A percentile compares a stretch with the other conserved stretches of the same genome.
Conservation (phyloP, 2,797 vertebrate genomes). For the Enteromius radiatus region DNA sequence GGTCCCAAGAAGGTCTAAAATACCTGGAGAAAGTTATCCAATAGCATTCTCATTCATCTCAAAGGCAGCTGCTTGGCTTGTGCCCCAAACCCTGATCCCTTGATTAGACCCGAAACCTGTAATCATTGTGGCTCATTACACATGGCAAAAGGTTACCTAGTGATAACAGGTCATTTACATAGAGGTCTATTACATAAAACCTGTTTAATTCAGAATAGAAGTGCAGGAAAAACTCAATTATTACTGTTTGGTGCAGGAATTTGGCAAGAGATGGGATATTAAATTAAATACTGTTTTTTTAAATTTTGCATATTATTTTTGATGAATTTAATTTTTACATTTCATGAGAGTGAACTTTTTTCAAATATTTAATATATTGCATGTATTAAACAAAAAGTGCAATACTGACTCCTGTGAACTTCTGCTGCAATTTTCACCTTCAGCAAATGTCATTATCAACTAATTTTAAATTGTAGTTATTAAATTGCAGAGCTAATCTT, state of each 20-base stretch:
- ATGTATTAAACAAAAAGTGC: not conserved
- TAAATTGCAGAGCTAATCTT: not conserved
- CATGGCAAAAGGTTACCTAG: not conserved
- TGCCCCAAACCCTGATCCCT: not conserved
- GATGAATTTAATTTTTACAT: not conserved
- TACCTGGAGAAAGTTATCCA: constrained; percentile 15
- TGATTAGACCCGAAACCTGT: not conserved
- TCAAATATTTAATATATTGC: not conserved
- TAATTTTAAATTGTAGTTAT: not conserved
- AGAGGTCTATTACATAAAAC: not conserved
- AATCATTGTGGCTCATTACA: not conserved
- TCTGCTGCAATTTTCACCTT: not conserved
- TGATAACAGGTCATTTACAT: constrained; percentile 12
- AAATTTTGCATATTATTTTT: not conserved
- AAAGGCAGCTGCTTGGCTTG: constrained; percentile 7
- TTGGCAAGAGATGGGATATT: not conserved
- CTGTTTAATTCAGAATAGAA: not conserved
- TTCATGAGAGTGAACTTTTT: not conserved
- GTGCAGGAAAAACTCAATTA: not conserved
- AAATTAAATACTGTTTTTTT: not conserved
- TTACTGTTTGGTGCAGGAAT: not conserved
- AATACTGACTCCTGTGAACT: not conserved
- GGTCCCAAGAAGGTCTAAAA: constrained; percentile 15
- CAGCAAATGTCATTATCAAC: not conserved
- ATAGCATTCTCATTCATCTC: constrained; percentile 1